A percentile compares a stretch with the other conserved stretches of the same genome.
These are phyloP conservation scores for Ladona fulva DNA, from an alignment of 1,140 invertebrate genomes.

Conservation along the genomic window DNA sequence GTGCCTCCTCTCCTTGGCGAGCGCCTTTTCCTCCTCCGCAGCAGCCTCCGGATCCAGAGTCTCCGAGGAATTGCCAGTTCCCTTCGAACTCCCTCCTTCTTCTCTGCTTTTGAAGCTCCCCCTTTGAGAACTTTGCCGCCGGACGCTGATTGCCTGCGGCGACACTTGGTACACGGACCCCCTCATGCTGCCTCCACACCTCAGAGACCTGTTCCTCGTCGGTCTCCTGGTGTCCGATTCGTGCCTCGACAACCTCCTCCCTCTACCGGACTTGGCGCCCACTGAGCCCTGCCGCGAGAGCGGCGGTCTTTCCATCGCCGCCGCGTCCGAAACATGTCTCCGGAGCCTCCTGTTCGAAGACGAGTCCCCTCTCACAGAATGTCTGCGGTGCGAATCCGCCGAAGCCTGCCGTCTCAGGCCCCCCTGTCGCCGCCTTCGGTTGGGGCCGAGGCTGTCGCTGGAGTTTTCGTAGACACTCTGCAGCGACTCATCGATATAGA, in stretches of 20 bases:
- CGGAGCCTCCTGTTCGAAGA: neutral
- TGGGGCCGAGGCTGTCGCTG: neutral
- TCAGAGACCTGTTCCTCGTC: neutral
- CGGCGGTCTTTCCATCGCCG: neutral
- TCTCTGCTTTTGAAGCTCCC: neutral
- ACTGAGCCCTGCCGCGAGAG: neutral
- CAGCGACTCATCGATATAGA: neutral
- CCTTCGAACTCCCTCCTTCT: neutral
- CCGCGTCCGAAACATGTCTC: neutral
- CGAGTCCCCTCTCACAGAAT: neutral
- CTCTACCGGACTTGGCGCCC: neutral
- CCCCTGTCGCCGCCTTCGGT: neutral
- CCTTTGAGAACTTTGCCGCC: neutral
- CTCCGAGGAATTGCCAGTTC: neutral
- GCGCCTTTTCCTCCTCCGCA: conserved; percentile 32
- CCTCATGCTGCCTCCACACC: neutral
- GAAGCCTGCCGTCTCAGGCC: neutral
- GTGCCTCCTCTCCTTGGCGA: conserved; percentile 47
- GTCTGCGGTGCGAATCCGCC: neutral
- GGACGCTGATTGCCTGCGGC: neutral
- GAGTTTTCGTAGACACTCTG: neutral
- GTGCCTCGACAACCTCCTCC: neutral
- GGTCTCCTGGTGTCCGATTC: neutral
- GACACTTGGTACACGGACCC: neutral
- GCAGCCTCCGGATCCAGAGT: conserved; percentile 12